Conservation (phyloP, 2,888 invertebrate species). For the Pogonocherus hispidulus region DNA sequence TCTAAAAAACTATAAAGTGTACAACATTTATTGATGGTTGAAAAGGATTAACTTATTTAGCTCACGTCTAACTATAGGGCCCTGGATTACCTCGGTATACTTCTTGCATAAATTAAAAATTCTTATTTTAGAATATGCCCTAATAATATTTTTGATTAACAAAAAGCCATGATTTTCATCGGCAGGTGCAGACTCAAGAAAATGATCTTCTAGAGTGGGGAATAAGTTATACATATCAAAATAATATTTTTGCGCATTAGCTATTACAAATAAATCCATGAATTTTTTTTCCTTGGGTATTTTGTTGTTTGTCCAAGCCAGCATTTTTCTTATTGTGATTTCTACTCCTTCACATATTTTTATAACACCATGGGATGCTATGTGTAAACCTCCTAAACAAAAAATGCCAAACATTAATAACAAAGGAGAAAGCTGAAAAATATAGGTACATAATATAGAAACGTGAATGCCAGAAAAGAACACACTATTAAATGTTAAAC, state of each 20-base stretch:
- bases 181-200: too few species aligned
- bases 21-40: neutral
- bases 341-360: too few species aligned
- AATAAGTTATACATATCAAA: neutral
- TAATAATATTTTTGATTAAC: too few species aligned
- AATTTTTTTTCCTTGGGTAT: neutral
- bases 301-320: neutral
- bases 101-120: neutral
- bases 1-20: constrained; percentile 16
- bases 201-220: neutral
- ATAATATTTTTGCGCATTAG: neutral
- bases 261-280: neutral
- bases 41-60: neutral
- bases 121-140: neutral
- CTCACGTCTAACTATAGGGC: neutral
- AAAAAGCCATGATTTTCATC: too few species aligned
- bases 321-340: too few species aligned
- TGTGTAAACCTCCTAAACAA: too few species aligned
- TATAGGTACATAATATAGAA: too few species aligned
- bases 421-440: too few species aligned
- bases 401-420: too few species aligned
- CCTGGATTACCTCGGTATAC: neutral
- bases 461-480: too few species aligned
- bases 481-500: too few species aligned
- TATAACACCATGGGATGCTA: too few species aligned